Percentiles rank a stretch among this genome's conserved stretches.
phyloP scores from a whole-genome alignment of 2,797 vertebrate species.

The Notoglanidium macrostoma region DNA sequence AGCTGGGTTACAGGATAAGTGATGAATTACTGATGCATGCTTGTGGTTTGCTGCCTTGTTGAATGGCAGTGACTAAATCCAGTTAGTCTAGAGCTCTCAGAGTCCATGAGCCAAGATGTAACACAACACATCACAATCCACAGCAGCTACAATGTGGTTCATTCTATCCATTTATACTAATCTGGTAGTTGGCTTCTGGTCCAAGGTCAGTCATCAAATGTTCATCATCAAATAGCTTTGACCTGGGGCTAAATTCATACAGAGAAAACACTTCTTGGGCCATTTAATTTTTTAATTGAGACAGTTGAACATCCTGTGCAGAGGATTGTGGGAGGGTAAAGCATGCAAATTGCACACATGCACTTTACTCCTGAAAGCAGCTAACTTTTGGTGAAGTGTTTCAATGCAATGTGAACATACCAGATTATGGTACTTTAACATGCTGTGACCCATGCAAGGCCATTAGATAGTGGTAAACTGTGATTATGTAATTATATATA shows the following conservation, averaged over 20 bases:
- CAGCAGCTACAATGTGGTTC: background rate
- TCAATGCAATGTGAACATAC: background rate
- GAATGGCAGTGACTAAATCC: constrained; percentile 45
- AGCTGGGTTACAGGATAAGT: constrained; percentile 70
- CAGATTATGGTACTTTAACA: background rate
- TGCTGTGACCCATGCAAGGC: background rate
- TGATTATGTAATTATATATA: too few species aligned
- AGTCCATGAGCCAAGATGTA: background rate
- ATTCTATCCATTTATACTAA: constrained; percentile 3
- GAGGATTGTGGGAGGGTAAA: background rate
- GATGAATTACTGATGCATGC: constrained; percentile 71
- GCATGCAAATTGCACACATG: background rate
- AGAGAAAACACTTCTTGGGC: background rate
- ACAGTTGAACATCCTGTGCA: background rate
- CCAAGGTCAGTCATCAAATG: background rate
- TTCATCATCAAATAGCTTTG: background rate
- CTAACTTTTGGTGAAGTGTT: background rate
- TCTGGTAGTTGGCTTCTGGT: background rate
- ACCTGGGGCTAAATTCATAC: background rate
- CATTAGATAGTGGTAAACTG: background rate
- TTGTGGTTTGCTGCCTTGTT: constrained; percentile 69
- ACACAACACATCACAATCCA: constrained; percentile 10
- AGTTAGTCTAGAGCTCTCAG: constrained; percentile 2
- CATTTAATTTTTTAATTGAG: background rate
- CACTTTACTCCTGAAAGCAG: background rate